Evolutionary conservation across 2,113 vertebrate genomes (phyloP), one percentile per base, ranked within the genome.

Genomic region (Clarias magur): DNA sequence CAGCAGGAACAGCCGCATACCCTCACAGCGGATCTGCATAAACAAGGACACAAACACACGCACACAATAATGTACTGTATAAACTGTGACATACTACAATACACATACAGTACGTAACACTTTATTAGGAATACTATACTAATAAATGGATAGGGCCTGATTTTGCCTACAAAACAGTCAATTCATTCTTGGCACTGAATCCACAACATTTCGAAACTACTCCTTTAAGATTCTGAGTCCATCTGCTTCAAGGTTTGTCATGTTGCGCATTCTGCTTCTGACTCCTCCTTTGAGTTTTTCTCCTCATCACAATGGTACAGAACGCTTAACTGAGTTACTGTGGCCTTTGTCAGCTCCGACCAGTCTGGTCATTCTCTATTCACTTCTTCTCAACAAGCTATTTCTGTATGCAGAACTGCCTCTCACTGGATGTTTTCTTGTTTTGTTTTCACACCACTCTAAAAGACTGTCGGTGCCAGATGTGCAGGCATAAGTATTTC

Each of bases 1-100:
- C 83, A 99, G 96, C 91, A 99, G 96, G 94, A 97, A 99, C 73
- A 99, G 96, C 21, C 98, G 96, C 91, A 99, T 99, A 83, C 98
- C 98, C 95, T 99, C 98, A 90, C 97, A 98, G 93, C 98, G 95
- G 94, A 99, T 96, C 98, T 99, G 88, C 2, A 85, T 16, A 81
- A 54, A 85, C 17, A 82, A 3, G 68, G 30, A 87, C 42, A 85
- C 10, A 30, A 3, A 80, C 48, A 87, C 42, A 85, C 15, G 42
- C 1, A 83, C 0, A 62, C 6, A 80, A 80, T 17, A 27, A 48
- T 53, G 23, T 16, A 53, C 48, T 59, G 0, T 12, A 1, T 13
- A 38, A 23, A 8, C 21, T 59, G 16, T 80, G 16, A 59, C 3
- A 2, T 34, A 30, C 27, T 59, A 34, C 54, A 80, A 80, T 21